Conservation (phyloP, 2,113 vertebrate genomes). For the Dolichotis patagonum region DNA sequence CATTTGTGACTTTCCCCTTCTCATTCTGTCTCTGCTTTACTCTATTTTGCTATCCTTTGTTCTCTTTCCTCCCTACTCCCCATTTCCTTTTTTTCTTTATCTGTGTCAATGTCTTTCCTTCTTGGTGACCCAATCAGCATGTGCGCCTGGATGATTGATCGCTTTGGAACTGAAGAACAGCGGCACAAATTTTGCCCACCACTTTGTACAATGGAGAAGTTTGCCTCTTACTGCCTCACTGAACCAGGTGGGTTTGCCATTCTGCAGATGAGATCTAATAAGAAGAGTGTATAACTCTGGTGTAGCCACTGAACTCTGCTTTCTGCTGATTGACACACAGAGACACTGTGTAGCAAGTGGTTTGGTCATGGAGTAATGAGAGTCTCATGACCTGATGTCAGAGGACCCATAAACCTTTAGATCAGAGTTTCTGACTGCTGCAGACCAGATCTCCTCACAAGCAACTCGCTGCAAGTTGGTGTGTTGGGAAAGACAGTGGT, state of each 20-base stretch:
- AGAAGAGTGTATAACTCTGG: neutral
- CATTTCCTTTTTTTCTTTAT: neutral
- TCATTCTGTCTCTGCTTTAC: neutral
- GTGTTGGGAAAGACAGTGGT: neutral
- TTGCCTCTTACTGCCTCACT: slow-evolving; percentile 97
- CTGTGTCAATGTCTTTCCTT: neutral
- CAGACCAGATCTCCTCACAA: neutral
- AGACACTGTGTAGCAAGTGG: neutral
- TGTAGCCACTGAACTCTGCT: neutral
- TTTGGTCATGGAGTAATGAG: neutral
- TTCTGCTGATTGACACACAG: accelerated
- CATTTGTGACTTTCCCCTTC: neutral
- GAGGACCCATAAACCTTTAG: neutral
- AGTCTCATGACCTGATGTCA: neutral
- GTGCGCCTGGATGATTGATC: slow-evolving; percentile 98
- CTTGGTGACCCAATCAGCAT: slow-evolving; percentile 88
- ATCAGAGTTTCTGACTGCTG: neutral
- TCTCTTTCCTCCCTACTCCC: neutral
- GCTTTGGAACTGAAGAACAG: slow-evolving; percentile 93
- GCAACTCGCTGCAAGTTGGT: neutral
- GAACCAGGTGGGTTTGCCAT: slow-evolving; percentile 92
- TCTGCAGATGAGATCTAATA: accelerated
- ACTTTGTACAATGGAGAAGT: slow-evolving; percentile 95
- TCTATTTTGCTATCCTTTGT: neutral
- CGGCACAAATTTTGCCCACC: slow-evolving; percentile 92